Base-by-base conservation (phyloP, 2,888 invertebrate species). In the Clostera curtula region DNA sequence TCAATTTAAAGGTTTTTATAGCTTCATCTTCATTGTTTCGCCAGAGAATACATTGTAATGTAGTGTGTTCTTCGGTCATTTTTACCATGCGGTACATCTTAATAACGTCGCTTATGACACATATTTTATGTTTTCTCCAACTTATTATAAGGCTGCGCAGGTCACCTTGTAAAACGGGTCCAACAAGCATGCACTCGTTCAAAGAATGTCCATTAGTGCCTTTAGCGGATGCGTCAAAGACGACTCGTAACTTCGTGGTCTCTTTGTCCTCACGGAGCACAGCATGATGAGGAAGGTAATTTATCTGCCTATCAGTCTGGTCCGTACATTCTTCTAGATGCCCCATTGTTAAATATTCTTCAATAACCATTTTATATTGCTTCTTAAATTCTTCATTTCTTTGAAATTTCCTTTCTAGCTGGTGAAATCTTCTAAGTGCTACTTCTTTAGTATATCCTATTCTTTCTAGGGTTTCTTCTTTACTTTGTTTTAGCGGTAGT, bases 81-180 rank as follows among this genome's bases (percentile, higher is more conserved):
- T 25, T 23, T 3, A 54, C 33, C 34, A 41, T 40, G 2, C 54
- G 19, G 19, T 49, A 57, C 50, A 55, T 56, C 31, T 56, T 47
- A 53, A 23, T n/a, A n/a, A n/a, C n/a, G n/a, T n/a, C n/a, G n/a
- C n/a, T n/a, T n/a, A n/a, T n/a, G n/a, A n/a, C n/a, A n/a, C n/a
- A n/a, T n/a, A n/a, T n/a, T n/a, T n/a, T n/a, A n/a, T n/a, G n/a
- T n/a, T n/a, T n/a, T n/a, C n/a, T n/a, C n/a, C n/a, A n/a, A n/a
- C n/a, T n/a, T n/a, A n/a, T n/a, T n/a, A n/a, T n/a, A n/a, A n/a
- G n/a, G n/a, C n/a, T n/a, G n/a, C n/a, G n/a, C n/a, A n/a, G n/a
- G n/a, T n/a, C n/a, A n/a, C n/a, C n/a, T n/a, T n/a, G n/a, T n/a
- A n/a, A n/a, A n/a, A n/a, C n/a, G n/a, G n/a, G n/a, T n/a, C n/a